Evolutionary conservation across 2,113 vertebrate species (phyloP).

Genomic region (Mastomys coucha): DNA sequence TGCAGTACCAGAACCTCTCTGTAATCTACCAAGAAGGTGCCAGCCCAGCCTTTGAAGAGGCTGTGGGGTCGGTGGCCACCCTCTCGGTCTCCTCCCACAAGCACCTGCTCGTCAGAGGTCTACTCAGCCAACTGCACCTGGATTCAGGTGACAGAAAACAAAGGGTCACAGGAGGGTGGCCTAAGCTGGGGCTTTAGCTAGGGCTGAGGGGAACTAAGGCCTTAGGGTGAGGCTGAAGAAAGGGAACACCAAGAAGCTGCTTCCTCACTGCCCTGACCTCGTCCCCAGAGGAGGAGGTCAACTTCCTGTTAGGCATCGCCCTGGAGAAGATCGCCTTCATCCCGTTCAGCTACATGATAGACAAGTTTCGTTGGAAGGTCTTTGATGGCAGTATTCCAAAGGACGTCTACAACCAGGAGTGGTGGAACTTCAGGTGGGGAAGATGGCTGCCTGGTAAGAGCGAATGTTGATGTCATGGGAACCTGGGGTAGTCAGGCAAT

Average conservation of each 20-base stretch:
- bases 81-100: constrained; percentile 94
- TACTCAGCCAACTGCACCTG: constrained; percentile 90
- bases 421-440: constrained; percentile 96
- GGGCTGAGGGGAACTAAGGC: not conserved
- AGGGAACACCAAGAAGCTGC: not conserved
- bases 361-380: constrained; percentile 97
- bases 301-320: constrained; percentile 96
- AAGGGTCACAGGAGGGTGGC: not conserved
- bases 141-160: constrained; percentile 87
- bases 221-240: not conserved
- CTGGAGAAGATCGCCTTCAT: constrained; percentile 97
- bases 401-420: constrained; percentile 94
- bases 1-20: constrained; percentile 95
- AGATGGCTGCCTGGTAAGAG: not conserved
- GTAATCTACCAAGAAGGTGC: constrained; percentile 93
- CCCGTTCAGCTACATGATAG: constrained; percentile 96
- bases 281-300: constrained; percentile 94
- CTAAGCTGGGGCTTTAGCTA: not conserved
- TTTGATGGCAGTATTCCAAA: constrained; percentile 93
- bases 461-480: not conserved
- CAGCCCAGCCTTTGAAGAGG: constrained; percentile 96
- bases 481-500: not conserved
- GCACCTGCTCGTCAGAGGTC: constrained; percentile 91
- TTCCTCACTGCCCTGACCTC: not conserved
- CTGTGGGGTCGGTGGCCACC: constrained; percentile 93